Percentiles rank a stretch among this genome's conserved stretches.
These are phyloP conservation scores for Orchestia grillus DNA, from an alignment of 1,140 invertebrate genomes.

Conservation along the genomic window DNA sequence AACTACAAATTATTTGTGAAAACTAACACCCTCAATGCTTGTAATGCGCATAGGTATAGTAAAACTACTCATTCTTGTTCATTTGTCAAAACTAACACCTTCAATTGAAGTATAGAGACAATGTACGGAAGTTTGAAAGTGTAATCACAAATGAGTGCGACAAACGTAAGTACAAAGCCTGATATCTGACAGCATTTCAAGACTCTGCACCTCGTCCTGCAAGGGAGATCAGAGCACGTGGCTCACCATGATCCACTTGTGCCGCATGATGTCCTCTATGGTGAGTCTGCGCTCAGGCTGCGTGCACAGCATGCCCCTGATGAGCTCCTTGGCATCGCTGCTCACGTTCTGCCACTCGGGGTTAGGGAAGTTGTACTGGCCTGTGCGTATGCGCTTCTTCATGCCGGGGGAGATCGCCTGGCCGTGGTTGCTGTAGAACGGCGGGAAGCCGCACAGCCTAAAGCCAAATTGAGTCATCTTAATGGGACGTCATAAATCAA, in stretches of 20 bases:
- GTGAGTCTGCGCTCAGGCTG: slow-evolving; percentile 90
- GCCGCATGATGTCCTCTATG: slow-evolving; percentile 91
- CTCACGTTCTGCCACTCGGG: slow-evolving; percentile 97
- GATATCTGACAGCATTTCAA: neutral
- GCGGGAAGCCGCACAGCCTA: slow-evolving; percentile 96
- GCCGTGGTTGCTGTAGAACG: slow-evolving; percentile 98
- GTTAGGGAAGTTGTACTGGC: slow-evolving; percentile 96
- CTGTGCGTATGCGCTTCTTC: slow-evolving; percentile 94
- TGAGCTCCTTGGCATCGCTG: slow-evolving; percentile 93
- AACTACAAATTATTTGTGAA: too few relatives aligned
- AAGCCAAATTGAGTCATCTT: slow-evolving; percentile 59
- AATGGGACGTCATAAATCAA: too few relatives aligned
- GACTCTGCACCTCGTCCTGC: neutral
- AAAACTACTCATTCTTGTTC: too few relatives aligned
- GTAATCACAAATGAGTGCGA: too few relatives aligned
- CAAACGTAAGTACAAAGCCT: too few relatives aligned
- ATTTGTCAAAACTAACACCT: too few relatives aligned
- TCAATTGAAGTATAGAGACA: too few relatives aligned
- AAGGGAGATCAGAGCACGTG: neutral
- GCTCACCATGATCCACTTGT: slow-evolving; percentile 90
- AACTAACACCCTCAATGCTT: too few relatives aligned
- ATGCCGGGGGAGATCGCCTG: slow-evolving; percentile 98
- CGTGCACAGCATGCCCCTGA: slow-evolving; percentile 91
- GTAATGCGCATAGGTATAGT: too few relatives aligned
- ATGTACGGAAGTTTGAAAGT: too few relatives aligned